These are phyloP conservation scores for Ascidia mentula DNA, from an alignment of 23 tunicate genomes.

Conservation along the genomic window DNA sequence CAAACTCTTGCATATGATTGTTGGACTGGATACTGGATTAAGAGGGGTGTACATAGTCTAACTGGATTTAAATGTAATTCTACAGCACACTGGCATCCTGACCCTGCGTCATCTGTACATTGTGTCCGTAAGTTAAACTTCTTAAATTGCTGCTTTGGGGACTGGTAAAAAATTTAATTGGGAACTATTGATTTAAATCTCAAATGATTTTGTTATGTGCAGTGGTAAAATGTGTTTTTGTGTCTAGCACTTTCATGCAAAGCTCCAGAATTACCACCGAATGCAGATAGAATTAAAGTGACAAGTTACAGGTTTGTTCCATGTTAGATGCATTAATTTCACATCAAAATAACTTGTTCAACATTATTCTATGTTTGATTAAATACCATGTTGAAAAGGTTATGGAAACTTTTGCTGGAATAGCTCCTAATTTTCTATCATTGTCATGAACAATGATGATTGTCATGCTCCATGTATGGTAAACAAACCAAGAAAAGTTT, in stretches of 20 bases:
- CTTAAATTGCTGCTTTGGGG: background rate
- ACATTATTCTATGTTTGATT: too few relatives aligned
- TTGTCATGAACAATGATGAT: too few relatives aligned
- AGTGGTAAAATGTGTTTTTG: background rate
- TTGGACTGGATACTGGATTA: conserved; percentile 63
- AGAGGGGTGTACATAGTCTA: conserved; percentile 37
- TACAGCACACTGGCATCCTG: conserved; percentile 46
- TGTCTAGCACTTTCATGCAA: background rate
- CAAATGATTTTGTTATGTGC: background rate
- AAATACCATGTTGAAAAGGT: too few relatives aligned
- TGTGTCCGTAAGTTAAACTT: conserved; percentile 1
- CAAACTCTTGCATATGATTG: conserved; percentile 31
- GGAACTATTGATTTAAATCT: too few relatives aligned
- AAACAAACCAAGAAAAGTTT: too few relatives aligned
- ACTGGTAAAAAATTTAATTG: background rate
- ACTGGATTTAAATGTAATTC: conserved; percentile 31
- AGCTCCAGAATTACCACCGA: background rate
- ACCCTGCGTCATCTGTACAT: conserved; percentile 18
- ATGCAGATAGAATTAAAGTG: background rate
- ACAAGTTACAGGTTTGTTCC: background rate
- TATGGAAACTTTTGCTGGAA: too few relatives aligned
- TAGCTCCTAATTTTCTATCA: too few relatives aligned
- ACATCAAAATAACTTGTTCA: too few relatives aligned
- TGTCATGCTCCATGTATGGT: too few relatives aligned
- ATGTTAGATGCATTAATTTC: too few relatives aligned